A percentile compares a stretch with the other conserved stretches of the same genome.
phyloP scores from a whole-genome alignment of 2,113 vertebrate genomes.

The Zootoca vivipara region DNA sequence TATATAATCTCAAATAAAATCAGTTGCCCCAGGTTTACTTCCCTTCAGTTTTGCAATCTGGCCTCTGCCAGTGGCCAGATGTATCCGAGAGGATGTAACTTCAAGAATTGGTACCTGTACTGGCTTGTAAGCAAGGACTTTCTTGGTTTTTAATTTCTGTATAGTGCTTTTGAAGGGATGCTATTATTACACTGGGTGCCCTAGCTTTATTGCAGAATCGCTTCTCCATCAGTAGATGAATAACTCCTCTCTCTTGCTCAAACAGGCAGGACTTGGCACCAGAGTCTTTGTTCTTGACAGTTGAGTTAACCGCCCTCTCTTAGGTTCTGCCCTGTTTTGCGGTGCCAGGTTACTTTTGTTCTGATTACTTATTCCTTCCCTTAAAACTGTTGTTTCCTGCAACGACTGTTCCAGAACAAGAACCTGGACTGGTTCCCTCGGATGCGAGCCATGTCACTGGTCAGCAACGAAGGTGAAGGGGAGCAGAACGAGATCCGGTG shows the following conservation, averaged over 20 bases:
- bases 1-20: too few species aligned
- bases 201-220: rapidly evolving
- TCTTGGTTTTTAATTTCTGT: too few species aligned
- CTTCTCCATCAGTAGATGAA: neutral
- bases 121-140: too few species aligned
- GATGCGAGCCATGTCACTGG: constrained; percentile 98
- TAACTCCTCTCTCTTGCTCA: neutral
- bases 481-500: constrained; percentile 97
- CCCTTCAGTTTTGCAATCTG: too few species aligned
- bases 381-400: neutral
- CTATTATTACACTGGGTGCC: neutral
- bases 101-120: too few species aligned
- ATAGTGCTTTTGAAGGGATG: neutral
- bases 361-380: neutral
- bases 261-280: neutral
- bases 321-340: neutral
- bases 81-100: too few species aligned
- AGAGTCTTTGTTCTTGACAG: neutral
- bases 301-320: neutral
- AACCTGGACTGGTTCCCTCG: constrained; percentile 98
- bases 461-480: constrained; percentile 92
- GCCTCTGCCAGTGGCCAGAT: too few species aligned
- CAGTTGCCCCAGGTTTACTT: too few species aligned
- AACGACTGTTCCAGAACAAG: constrained; percentile 80
- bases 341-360: neutral